Evolutionary conservation across 2,888 invertebrate species (phyloP), one percentile per base, ranked within the genome.

Genomic region (Amblyjoppa fuscipennis): DNA sequence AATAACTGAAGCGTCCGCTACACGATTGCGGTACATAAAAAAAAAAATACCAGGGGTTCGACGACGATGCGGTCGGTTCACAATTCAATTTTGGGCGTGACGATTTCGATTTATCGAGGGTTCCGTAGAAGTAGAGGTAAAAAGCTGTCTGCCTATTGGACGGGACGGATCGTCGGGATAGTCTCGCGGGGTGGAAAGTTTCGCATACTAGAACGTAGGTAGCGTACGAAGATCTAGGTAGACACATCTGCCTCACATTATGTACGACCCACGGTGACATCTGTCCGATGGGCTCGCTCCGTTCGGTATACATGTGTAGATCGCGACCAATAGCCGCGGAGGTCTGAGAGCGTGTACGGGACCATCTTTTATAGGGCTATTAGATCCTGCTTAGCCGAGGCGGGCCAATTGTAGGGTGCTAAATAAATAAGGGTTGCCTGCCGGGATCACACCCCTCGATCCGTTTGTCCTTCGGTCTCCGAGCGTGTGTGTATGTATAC

Each of bases 341-440:
- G 84, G 88, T 53, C 75, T 88, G 84, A 90, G 89, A 91, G 90
- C 73, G 70, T 79, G 70, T 45, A 74, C 77, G 75, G 66, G 91
- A 92, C 92, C 92, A 83, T 85, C 85, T 92, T 93, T 93, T 93
- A 93, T 92, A 93, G 92, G 90, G 91, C 93, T 91, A 93, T 94
- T 94, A 94, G 93, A 94, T 93, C 93, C 93, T 93, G 93, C 92
- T 94, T 94, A 94, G 92, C 87, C 88, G 88, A 89, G 88, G 87
- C 90, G 90, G 91, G 90, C 93, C 93, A 93, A 93, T 93, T 93
- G 93, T 91, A 93, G 93, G 92, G 92, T 93, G 92, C 92, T 93
- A 92, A 93, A 93, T 93, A 93, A 94, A 94, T 93, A 94, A 93
- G 92, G 93, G 92, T 90, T 89, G 89, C 90, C 80, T 20, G 85